A percentile compares a stretch with the other conserved stretches of the same genome.
Evolutionary conservation across 1,140 invertebrate species (phyloP).

Genomic region (Drosophila pseudoananassae): DNA sequence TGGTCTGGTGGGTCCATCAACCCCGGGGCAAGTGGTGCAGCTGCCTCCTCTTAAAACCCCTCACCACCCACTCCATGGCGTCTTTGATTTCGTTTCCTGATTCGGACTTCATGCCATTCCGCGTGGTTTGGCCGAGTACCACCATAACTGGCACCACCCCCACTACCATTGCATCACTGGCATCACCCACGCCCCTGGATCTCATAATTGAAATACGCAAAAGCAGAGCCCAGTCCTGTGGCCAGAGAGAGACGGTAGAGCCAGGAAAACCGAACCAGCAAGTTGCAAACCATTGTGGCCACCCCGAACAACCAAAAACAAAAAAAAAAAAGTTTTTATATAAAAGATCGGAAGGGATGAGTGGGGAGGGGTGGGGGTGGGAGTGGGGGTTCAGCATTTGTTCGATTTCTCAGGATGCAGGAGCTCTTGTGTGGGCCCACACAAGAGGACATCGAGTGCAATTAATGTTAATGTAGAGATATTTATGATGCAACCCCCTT

Average conservation of each 20-base stretch:
- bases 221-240: background rate
- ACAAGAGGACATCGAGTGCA: slow-evolving; percentile 84
- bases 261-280: slow-evolving; percentile 53
- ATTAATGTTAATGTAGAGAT: slow-evolving; percentile 84
- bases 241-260: background rate
- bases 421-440: slow-evolving; percentile 73
- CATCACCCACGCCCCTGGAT: slow-evolving; percentile 40
- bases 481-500: slow-evolving; percentile 79
- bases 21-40: slow-evolving; percentile 42
- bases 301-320: slow-evolving; percentile 53
- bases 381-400: slow-evolving; percentile 60
- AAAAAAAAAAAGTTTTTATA: background rate
- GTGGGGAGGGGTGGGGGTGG: slow-evolving; percentile 8
- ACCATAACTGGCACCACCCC: slow-evolving; percentile 14
- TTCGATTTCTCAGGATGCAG: slow-evolving; percentile 76
- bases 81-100: slow-evolving; percentile 37
- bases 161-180: background rate
- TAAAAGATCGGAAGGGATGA: background rate
- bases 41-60: slow-evolving; percentile 33
- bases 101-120: slow-evolving; percentile 59
- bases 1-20: slow-evolving; percentile 18
- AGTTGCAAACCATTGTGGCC: slow-evolving; percentile 73
- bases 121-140: slow-evolving; percentile 42
- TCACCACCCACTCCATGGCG: slow-evolving; percentile 10
- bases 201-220: slow-evolving; percentile 75